These are phyloP conservation scores for Forbesichthys papilliferus DNA, from an alignment of 2,113 vertebrate genomes.

Conservation along the genomic window DNA sequence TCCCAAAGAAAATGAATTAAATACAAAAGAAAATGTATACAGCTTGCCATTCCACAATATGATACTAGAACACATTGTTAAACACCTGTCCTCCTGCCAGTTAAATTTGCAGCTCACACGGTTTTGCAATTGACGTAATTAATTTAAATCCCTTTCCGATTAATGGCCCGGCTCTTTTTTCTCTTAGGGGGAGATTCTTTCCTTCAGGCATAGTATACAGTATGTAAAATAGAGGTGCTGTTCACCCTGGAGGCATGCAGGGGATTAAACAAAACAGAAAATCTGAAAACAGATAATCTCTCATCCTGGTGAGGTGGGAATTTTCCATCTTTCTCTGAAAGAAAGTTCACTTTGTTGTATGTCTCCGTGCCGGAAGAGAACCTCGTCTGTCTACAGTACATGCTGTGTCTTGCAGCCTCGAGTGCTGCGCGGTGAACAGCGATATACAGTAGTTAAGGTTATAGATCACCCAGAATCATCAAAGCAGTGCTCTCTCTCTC, in stretches of 20 bases:
- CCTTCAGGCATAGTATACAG: too few species aligned
- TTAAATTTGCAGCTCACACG: conserved; percentile 5
- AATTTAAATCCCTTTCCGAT: not conserved
- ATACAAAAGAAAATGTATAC: too few species aligned
- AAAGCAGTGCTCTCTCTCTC: conserved; percentile 30
- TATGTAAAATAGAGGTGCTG: not conserved
- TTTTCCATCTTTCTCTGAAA: not conserved
- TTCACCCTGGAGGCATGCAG: not conserved
- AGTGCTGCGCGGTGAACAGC: not conserved
- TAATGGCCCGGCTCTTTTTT: conserved; percentile 4
- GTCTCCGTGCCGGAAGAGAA: conserved; percentile 5
- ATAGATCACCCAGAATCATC: conserved; percentile 36
- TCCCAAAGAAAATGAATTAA: too few species aligned
- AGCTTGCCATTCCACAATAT: too few species aligned
- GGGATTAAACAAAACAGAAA: not conserved
- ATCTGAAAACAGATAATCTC: conserved; percentile 5
- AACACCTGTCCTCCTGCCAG: conserved; percentile 3
- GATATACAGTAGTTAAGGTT: conserved; percentile 16
- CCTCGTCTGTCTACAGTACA: conserved; percentile 3
- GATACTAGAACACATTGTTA: conserved; percentile 7
- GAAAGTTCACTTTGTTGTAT: not conserved
- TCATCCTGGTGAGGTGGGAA: conserved; percentile 1
- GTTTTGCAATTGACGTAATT: conserved; percentile 7
- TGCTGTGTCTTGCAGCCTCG: not conserved
- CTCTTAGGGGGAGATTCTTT: not conserved